phyloP scores from a whole-genome alignment of 92 coral and sea anemone genomes.

The Pocillopora grandis region DNA sequence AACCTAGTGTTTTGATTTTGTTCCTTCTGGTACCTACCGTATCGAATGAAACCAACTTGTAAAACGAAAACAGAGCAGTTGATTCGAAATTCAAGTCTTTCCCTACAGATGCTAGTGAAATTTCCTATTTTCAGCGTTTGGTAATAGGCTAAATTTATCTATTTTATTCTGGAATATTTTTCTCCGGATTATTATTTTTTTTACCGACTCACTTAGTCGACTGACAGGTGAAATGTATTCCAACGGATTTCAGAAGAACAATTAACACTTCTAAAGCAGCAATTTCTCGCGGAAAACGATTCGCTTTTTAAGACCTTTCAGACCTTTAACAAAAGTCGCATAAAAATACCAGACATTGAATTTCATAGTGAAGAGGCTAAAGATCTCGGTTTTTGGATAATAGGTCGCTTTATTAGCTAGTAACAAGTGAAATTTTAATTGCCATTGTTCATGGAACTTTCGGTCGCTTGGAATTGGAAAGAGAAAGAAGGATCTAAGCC shows the following conservation, averaged over 20 bases:
- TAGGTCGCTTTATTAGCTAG: conserved; percentile 21
- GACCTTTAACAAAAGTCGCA: neutral
- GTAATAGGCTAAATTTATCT: neutral
- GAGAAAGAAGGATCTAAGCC: neutral
- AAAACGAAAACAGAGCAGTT: neutral
- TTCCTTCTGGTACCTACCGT: conserved; percentile 22
- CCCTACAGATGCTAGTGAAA: neutral
- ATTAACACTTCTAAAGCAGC: conserved; percentile 9
- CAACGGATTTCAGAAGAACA: conserved; percentile 12
- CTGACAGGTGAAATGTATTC: conserved; percentile 34
- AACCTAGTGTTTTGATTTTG: conserved; percentile 8
- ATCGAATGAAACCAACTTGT: neutral
- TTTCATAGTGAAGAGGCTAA: neutral
- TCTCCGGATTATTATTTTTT: neutral
- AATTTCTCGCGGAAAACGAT: neutral
- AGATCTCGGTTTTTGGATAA: neutral
- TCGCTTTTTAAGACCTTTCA: neutral
- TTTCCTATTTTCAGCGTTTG: neutral
- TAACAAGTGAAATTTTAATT: conserved; percentile 36
- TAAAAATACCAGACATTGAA: neutral
- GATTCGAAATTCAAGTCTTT: neutral
- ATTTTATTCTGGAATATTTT: neutral
- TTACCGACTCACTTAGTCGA: neutral
- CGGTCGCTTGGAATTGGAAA: conserved; percentile 22
- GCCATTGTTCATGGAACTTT: conserved; percentile 34